Conservation (phyloP, 2,113 vertebrate genomes). For the Lagopus leucura region DNA sequence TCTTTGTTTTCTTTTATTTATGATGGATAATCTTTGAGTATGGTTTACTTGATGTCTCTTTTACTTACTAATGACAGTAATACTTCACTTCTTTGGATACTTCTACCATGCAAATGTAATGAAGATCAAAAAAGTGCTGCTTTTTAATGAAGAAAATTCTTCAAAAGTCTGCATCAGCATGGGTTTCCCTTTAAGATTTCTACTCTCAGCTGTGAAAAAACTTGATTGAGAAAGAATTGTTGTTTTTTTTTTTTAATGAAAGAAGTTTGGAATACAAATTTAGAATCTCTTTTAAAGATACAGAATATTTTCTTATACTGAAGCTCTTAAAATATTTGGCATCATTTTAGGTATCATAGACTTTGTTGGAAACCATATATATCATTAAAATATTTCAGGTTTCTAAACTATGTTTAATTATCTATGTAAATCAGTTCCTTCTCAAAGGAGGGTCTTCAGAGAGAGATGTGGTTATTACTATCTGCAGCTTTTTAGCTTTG, state of each 20-base stretch:
- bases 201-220: background rate
- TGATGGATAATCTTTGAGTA: conserved; percentile 51
- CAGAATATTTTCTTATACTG: background rate
- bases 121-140: conserved; percentile 31
- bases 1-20: conserved; percentile 67
- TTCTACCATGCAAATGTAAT: conserved; percentile 47
- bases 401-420: background rate
- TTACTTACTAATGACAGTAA: conserved; percentile 52
- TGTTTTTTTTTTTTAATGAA: background rate
- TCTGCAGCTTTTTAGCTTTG: background rate
- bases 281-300: background rate
- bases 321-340: background rate
- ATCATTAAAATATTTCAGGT: background rate
- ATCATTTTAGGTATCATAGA: background rate
- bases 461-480: background rate
- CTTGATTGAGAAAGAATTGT: background rate
- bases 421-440: background rate
- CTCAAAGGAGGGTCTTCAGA: background rate
- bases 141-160: conserved; percentile 26
- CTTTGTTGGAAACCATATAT: background rate
- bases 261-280: background rate
- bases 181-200: background rate
- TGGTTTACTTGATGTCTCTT: conserved; percentile 38
- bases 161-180: background rate
- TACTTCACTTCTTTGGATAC: conserved; percentile 39